These are phyloP conservation scores for Drosophila chauvacae DNA, from an alignment of 1,140 invertebrate genomes.

Conservation along the genomic window DNA sequence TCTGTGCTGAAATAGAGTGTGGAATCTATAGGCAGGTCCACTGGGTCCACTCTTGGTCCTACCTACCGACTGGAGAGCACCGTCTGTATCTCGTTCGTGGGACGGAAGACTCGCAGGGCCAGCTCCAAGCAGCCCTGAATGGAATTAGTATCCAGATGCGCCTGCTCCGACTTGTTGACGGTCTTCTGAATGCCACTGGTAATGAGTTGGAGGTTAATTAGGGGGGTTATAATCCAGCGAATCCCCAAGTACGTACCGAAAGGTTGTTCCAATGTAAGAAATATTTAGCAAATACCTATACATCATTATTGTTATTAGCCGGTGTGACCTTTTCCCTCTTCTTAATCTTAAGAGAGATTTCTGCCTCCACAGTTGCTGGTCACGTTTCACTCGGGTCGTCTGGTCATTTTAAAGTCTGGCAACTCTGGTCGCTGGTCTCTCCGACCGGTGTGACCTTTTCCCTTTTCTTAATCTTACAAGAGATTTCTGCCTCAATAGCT, in stretches of 20 bases:
- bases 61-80: slow-evolving; percentile 88
- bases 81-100: slow-evolving; percentile 85
- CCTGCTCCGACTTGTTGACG: slow-evolving; percentile 63
- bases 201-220: neutral
- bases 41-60: neutral
- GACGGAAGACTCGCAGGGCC: slow-evolving; percentile 85
- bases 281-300: slow-evolving; percentile 87
- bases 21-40: neutral
- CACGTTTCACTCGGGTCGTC: too few relatives aligned
- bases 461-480: too few relatives aligned
- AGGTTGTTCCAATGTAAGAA: slow-evolving; percentile 87
- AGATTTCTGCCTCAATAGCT: too few relatives aligned
- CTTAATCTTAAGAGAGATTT: too few relatives aligned
- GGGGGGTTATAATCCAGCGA: neutral
- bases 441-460: too few relatives aligned
- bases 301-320: slow-evolving; percentile 42
- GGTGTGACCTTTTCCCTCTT: too few relatives aligned
- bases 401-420: too few relatives aligned
- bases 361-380: too few relatives aligned
- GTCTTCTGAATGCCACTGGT: slow-evolving; percentile 86
- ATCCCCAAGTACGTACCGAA: slow-evolving; percentile 85
- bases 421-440: too few relatives aligned
- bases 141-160: slow-evolving; percentile 85
- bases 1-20: slow-evolving; percentile 87
- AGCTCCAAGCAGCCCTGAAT: slow-evolving; percentile 89